Percentiles rank a stretch among this genome's conserved stretches.
Evolutionary conservation across 1,140 invertebrate genomes (phyloP).

Genomic region (Trachymyrmex septentrionalis): DNA sequence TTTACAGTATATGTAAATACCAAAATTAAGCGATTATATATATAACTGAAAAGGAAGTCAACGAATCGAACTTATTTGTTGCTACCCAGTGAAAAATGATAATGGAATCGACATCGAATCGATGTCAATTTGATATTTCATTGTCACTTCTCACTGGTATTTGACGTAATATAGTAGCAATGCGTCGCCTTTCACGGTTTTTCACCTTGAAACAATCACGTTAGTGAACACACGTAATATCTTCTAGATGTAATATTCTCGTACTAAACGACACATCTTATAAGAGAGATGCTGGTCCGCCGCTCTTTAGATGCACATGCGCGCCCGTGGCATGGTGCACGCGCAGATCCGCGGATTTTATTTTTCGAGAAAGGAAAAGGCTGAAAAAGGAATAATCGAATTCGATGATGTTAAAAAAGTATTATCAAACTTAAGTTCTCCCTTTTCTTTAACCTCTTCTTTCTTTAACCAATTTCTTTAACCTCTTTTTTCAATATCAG

Average conservation of each 20-base stretch:
- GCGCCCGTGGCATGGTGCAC: not conserved
- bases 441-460: not conserved
- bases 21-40: not conserved
- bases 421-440: not conserved
- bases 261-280: slow-evolving; percentile 25
- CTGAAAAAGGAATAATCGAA: not conserved
- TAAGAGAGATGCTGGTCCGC: not conserved
- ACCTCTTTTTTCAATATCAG: too few relatives aligned
- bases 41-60: not conserved
- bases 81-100: not conserved
- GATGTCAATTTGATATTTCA: too few relatives aligned
- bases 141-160: too few relatives aligned
- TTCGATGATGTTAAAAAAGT: not conserved
- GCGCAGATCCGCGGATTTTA: slow-evolving; percentile 42
- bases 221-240: not conserved
- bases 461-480: not conserved
- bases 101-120: too few relatives aligned
- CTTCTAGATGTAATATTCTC: slow-evolving; percentile 20
- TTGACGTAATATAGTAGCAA: not conserved
- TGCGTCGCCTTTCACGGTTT: not conserved
- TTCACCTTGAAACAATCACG: not conserved
- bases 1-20: not conserved
- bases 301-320: slow-evolving; percentile 54
- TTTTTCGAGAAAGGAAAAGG: not conserved
- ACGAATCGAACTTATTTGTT: not conserved